Evolutionary conservation across 2,113 vertebrate genomes (phyloP).

Genomic region (Prunella fulvescens): DNA sequence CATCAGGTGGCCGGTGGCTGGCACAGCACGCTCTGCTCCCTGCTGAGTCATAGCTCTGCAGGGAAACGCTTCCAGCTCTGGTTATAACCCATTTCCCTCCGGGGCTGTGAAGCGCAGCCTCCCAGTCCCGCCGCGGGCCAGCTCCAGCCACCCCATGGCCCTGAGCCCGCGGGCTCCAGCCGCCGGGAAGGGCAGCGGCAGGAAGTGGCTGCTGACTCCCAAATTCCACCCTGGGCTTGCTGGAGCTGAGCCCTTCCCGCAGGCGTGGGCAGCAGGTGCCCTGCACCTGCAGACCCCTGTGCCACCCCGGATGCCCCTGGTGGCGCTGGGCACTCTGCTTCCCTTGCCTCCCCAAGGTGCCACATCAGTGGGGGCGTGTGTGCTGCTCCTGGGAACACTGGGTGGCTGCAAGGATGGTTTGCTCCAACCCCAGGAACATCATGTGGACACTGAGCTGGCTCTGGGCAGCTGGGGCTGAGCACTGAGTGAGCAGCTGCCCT

Average conservation of each 20-base stretch:
- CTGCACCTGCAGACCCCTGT: background rate
- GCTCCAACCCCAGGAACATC: background rate
- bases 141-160: background rate
- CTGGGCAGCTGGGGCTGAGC: background rate
- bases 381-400: background rate
- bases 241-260: background rate
- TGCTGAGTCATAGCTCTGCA: conserved; percentile 16
- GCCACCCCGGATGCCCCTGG: fast-evolving
- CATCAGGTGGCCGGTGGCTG: conserved; percentile 57
- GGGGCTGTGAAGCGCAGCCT: background rate
- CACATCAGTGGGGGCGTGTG: fast-evolving
- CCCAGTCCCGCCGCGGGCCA: background rate
- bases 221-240: background rate
- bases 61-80: conserved; percentile 15
- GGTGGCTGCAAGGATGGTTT: background rate
- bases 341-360: background rate
- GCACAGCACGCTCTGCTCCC: conserved; percentile 22
- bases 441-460: background rate
- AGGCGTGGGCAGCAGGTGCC: background rate
- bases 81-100: conserved; percentile 14
- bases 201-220: background rate
- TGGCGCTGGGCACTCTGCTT: background rate
- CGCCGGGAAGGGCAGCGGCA: background rate
- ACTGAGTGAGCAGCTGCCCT: background rate
- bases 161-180: background rate